Percentiles rank a stretch among this genome's conserved stretches.
Evolutionary conservation across 2,888 invertebrate species (phyloP).

Genomic region (Apomyelois bistriatella): DNA sequence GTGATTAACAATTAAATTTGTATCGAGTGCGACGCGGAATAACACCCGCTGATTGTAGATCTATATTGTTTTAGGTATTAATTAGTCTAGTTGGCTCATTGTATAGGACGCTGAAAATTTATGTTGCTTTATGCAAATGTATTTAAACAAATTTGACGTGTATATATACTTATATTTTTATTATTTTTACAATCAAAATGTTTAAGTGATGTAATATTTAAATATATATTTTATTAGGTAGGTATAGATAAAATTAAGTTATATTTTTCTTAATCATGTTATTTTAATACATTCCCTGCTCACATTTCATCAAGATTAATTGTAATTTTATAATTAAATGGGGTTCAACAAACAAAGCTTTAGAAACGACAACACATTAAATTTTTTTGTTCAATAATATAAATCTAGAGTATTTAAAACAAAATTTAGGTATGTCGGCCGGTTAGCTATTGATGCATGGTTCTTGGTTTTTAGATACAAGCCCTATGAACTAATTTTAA

Average conservation of each 20-base stretch:
- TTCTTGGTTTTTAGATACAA: no score
- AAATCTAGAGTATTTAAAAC: no score
- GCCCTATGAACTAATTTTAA: no score
- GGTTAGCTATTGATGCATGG: no score
- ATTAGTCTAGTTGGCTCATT: background rate
- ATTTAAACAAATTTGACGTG: no score
- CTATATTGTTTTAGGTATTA: background rate
- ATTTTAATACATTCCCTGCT: constrained; percentile 3
- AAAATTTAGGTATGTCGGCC: no score
- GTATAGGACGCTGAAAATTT: background rate
- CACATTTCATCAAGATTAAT: constrained; percentile 1
- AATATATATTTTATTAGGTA: background rate
- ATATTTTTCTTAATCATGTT: background rate
- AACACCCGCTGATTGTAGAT: background rate
- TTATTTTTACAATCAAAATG: constrained; percentile 5
- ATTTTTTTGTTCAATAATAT: no score
- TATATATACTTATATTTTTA: constrained; percentile 5
- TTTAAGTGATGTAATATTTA: background rate
- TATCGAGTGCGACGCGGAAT: background rate
- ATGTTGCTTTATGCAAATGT: background rate
- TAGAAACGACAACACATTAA: no score
- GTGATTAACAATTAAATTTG: background rate
- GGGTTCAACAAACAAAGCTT: background rate
- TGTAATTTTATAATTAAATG: background rate
- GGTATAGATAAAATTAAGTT: background rate